Percentiles rank a stretch among this genome's conserved stretches.
Evolutionary conservation across 53 echinoderm and acorn worm genomes (phyloP).

Genomic region (Paracentrotus lividus): DNA sequence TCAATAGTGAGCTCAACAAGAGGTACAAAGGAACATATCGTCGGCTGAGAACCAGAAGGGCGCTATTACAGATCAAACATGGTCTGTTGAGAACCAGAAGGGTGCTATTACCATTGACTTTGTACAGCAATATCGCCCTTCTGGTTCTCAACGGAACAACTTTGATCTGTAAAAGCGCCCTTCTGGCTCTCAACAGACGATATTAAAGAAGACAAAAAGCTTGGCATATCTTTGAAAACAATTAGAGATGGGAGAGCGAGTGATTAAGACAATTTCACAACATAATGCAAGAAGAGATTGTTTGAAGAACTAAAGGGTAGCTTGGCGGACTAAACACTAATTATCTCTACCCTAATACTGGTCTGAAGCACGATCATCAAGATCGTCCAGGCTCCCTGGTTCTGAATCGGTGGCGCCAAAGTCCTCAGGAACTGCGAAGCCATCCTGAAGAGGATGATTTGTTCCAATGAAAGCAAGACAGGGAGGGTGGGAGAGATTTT

Average conservation of each 20-base stretch:
- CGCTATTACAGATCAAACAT: too few species aligned
- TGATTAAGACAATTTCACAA: background rate
- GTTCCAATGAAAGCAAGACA: slow-evolving; percentile 52
- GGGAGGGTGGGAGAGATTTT: slow-evolving; percentile 32
- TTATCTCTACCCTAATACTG: slow-evolving; percentile 67
- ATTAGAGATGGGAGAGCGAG: background rate
- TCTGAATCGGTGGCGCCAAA: slow-evolving; percentile 62
- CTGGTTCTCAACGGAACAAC: too few species aligned
- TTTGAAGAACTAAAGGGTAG: background rate
- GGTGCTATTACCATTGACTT: too few species aligned
- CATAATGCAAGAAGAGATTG: background rate
- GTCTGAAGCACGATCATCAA: slow-evolving; percentile 66
- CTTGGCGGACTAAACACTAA: background rate
- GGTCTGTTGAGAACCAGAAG: too few species aligned
- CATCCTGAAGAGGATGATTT: slow-evolving; percentile 77
- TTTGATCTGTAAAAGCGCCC: too few species aligned
- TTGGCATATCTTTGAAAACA: background rate
- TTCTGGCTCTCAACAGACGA: too few species aligned
- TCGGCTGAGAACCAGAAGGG: too few species aligned
- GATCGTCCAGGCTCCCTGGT: slow-evolving; percentile 55
- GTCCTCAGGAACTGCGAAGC: slow-evolving; percentile 92
- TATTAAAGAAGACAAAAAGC: background rate
- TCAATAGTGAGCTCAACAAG: background rate
- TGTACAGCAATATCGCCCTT: too few species aligned
- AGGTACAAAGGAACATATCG: background rate